Conservation (phyloP, 2,797 vertebrate genomes). For the Takifugu ocellatus region DNA sequence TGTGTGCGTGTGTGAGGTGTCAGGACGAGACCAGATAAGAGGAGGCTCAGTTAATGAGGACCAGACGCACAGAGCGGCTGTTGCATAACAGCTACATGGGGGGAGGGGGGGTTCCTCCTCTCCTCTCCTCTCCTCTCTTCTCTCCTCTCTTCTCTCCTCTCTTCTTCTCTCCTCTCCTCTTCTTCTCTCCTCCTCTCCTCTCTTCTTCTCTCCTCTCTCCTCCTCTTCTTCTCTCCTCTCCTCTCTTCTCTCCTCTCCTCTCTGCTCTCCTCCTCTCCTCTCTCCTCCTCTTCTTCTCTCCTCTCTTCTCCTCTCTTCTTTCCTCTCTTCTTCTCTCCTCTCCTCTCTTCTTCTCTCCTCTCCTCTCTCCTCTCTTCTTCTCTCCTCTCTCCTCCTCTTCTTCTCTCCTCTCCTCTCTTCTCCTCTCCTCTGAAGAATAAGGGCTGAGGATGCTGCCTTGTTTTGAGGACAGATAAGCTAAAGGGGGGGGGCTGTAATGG, state of each 20-base stretch:
- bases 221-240: slow-evolving; percentile 14
- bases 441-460: slow-evolving; percentile 32
- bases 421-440: slow-evolving; percentile 49
- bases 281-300: background rate
- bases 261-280: too few relatives aligned
- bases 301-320: background rate
- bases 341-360: too few relatives aligned
- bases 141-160: too few relatives aligned
- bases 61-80: slow-evolving; percentile 48
- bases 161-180: too few relatives aligned
- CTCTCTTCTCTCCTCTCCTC: too few relatives aligned
- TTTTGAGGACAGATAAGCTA: background rate
- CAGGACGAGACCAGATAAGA: slow-evolving; percentile 19
- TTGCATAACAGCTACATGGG: slow-evolving; percentile 54
- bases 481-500: too few relatives aligned
- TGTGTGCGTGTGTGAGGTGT: slow-evolving; percentile 31
- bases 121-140: too few relatives aligned
- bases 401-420: background rate
- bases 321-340: too few relatives aligned
- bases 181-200: too few relatives aligned
- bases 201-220: too few relatives aligned
- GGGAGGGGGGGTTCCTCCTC: slow-evolving; percentile 41
- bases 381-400: too few relatives aligned
- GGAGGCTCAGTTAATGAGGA: slow-evolving; percentile 51
- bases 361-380: too few relatives aligned